Evolutionary conservation across 2,888 invertebrate genomes (phyloP), one percentile per base, ranked within the genome.

Genomic region (Lamellibrachia satsuma): DNA sequence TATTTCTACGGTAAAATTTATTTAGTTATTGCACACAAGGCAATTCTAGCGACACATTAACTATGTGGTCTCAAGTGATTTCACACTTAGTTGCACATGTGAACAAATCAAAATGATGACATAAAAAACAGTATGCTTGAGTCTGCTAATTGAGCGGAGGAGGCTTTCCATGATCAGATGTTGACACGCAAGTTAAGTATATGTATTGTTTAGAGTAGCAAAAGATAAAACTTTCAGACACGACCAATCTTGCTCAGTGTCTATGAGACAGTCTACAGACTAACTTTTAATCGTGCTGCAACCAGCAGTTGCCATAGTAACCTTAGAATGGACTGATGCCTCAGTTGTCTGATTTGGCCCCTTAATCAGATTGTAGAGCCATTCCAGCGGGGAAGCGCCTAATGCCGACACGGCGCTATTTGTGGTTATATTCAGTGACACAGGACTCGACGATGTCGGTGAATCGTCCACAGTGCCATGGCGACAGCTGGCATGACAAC

Each of bases 301-400:
- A 1, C 75, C 75, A 22, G 75, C 75, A n/a, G 22, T 15, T n/a
- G 75, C 75, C 11, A 6, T 15, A 4, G 75, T n/a, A 15, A n/a
- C 22, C 75, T 75, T 75, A n/a, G 75, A 75, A 75, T 75, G 75
- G 75, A 75, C 75, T 22, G 75, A 75, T 22, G 75, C 75, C 22
- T 75, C 75, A 6, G 75, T n/a, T 22, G 75, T 75, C 75, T 75
- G 75, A n/a, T 75, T 75, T 1, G 75, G 22, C 75, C 75, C 75
- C 96, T 98, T 98, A 94, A 98, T 97, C 93, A 98, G 97, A 94
- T 97, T 98, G 96, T 98, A 98, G 94, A 98, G 95, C 60, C 97
- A 95, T 94, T 97, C 97, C 96, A 97, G 97, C 95, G 97, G 97
- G 93, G 96, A 95, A 52, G 95, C 93, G 92, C 75, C 75, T 75